These are phyloP conservation scores for Morpho achilles DNA, from an alignment of 2,888 invertebrate genomes.

Conservation along the genomic window DNA sequence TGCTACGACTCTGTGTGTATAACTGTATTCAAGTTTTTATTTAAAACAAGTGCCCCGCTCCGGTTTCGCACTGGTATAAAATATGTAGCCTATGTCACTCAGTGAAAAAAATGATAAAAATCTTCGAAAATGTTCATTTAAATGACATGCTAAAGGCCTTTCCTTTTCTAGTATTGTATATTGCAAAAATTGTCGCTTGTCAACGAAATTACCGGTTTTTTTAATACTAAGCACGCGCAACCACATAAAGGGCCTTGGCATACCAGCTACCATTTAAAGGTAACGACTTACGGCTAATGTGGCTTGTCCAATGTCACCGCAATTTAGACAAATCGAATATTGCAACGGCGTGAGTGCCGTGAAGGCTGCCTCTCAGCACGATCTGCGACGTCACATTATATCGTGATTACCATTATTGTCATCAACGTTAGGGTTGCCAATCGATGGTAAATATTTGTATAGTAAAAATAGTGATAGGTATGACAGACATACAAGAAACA, in stretches of 20 bases:
- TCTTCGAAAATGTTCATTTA: no score
- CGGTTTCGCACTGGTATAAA: no score
- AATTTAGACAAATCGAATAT: constrained; percentile 39
- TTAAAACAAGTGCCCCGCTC: no score
- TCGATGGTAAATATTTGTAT: neutral
- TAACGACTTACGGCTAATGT: constrained; percentile 31
- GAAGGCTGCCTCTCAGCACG: constrained; percentile 64
- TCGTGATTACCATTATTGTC: constrained; percentile 60
- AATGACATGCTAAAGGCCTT: no score
- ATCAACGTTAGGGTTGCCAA: constrained; percentile 48
- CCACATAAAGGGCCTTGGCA: constrained; percentile 3
- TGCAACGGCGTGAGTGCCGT: constrained; percentile 51
- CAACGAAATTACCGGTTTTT: neutral
- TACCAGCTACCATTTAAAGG: constrained; percentile 22
- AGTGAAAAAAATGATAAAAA: no score
- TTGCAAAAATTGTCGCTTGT: no score
- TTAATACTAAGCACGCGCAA: neutral
- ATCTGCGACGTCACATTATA: constrained; percentile 53
- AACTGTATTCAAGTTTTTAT: no score
- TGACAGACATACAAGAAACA: no score
- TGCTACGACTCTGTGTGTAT: no score
- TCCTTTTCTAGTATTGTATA: no score
- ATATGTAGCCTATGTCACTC: no score
- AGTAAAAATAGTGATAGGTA: no score
- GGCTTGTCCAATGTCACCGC: constrained; percentile 36